Percentiles rank a stretch among this genome's conserved stretches.
These are phyloP conservation scores for Propithecus coquereli DNA, from an alignment of 2,113 vertebrate genomes.

Conservation along the genomic window DNA sequence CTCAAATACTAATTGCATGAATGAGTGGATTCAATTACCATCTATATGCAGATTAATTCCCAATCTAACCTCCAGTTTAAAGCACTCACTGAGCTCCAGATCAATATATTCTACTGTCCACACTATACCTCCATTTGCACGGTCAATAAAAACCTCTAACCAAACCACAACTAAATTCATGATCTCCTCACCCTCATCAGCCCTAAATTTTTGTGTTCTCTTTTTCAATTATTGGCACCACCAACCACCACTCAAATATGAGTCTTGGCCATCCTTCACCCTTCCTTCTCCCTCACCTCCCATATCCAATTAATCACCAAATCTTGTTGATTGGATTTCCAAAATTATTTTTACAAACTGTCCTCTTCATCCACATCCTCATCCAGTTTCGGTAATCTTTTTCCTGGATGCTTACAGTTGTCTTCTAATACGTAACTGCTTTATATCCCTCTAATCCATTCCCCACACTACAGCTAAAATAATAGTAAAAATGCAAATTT, in stretches of 20 bases:
- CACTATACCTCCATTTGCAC: neutral
- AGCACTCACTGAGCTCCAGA: neutral
- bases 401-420: neutral
- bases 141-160: neutral
- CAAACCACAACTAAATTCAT: neutral
- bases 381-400: neutral
- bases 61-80: neutral
- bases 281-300: neutral
- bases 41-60: neutral
- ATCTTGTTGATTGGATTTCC: neutral
- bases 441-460: neutral
- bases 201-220: neutral
- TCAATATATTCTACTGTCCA: neutral
- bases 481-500: neutral
- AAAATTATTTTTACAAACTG: neutral
- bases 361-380: neutral
- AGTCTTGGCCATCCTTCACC: neutral
- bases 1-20: neutral
- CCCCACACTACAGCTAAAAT: neutral
- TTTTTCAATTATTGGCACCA: neutral
- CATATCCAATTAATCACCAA: neutral
- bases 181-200: neutral
- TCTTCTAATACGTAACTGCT: neutral
- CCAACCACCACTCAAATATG: neutral
- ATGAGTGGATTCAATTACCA: neutral